Conservation (phyloP, 30 jellyfish, hydroid and myxozoan genomes). For the Chironex yamaguchii region DNA sequence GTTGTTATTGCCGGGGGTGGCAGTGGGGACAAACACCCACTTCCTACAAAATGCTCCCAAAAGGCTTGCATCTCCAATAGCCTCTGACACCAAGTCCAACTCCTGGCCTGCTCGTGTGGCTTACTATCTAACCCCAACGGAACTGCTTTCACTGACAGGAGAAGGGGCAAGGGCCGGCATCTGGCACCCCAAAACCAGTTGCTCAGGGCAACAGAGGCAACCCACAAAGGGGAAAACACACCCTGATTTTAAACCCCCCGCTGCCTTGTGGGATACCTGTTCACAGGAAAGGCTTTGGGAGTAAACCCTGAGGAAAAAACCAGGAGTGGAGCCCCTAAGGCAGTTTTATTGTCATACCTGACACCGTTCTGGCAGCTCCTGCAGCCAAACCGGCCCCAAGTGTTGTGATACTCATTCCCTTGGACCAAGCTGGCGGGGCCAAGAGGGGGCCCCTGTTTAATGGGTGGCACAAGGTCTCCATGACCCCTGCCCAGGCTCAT, state of each 20-base stretch:
- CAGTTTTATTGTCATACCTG: too few species aligned
- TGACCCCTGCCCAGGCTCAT: too few species aligned
- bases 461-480: too few species aligned
- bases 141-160: slow-evolving; percentile 5
- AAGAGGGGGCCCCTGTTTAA: too few species aligned
- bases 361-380: too few species aligned
- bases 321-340: too few species aligned
- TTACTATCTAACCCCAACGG: background rate
- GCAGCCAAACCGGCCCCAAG: too few species aligned
- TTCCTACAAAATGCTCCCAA: slow-evolving; percentile 20
- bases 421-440: too few species aligned
- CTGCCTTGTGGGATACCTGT: too few species aligned
- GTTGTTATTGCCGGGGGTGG: slow-evolving; percentile 24
- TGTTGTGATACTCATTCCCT: too few species aligned
- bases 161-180: slow-evolving; percentile 14
- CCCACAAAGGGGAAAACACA: slow-evolving; percentile 1
- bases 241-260: slow-evolving; percentile 16
- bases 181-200: slow-evolving; percentile 48
- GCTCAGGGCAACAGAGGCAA: slow-evolving; percentile 28
- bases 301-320: too few species aligned
- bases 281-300: too few species aligned
- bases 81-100: slow-evolving; percentile 13
- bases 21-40: slow-evolving; percentile 5
- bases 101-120: slow-evolving; percentile 31
- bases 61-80: background rate